Base-by-base conservation (phyloP, 2,113 vertebrate species). In the Carassius gibelio region DNA sequence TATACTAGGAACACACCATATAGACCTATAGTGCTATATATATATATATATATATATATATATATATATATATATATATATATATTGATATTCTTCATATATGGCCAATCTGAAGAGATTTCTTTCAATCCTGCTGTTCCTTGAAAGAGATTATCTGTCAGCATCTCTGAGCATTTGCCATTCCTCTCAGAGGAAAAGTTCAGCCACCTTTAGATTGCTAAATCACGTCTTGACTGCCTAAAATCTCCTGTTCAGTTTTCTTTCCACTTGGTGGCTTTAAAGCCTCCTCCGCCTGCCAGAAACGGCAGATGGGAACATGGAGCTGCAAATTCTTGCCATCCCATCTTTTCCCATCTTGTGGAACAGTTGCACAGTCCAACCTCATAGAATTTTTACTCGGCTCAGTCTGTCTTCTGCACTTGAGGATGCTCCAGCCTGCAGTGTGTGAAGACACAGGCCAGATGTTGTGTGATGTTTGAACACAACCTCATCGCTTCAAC, bases 261-360 rank as follows among this genome's bases (percentile, higher is more conserved):
- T 80, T 48, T 78, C 72, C 62, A 76, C 66, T 72, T 45, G 15
- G 75, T 81, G 84, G 87, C 77, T 86, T 86, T 77, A 88, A 86
- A 86, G 66, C 38, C 5, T 74, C 80, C 26, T 64, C 36, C 7
- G 36, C 45, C 71, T 81, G 72, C 85, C 85, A 88, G 79, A 34
- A 42, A 85, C 52, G 74, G 88, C 88, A 88, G 88, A 87, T 88
- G 88, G 88, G 82, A 88, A 75, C 30, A 34, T 72, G 75, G 78
- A 84, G 81, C 64, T 82, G 85, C 82, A 88, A 66, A 84, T 82
- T 88, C 82, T 88, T 84, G 77, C 85, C 82, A 82, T 84, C 57
- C 79, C 83, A 87, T 86, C 82, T 88, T 82, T 79, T 57, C 82
- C 34, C 68, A 71, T 87, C 88, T 86, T 82, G 61, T 81, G 82